Evolutionary conservation across 1,140 invertebrate species (phyloP), one percentile per base, ranked within the genome.

Genomic region (Aphaenogaster floridana): DNA sequence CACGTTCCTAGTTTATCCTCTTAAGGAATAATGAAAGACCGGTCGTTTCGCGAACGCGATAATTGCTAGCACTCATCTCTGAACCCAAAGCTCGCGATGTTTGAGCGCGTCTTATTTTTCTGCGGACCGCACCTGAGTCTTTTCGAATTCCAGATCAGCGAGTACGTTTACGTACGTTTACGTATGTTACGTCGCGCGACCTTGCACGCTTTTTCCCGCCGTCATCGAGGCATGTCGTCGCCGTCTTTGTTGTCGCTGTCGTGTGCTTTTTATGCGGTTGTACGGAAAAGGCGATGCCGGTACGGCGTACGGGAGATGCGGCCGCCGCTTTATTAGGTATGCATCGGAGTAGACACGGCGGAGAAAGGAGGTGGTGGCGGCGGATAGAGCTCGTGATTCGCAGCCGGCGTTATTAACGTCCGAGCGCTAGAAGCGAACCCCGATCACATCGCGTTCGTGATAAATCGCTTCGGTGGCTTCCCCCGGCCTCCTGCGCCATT

Each of bases 381-480:
- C n/a, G 72, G 66, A 91, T 89, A 91, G 91, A 86, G 90, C 90
- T 88, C 78, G 88, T 88, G 88, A 91, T 91, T 91, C 90, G 88
- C 90, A 72, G 92, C 87, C 90, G 89, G 90, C 90, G 93, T 95
- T 95, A 95, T 95, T 94, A 95, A 95, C 93, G 93, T 94, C 92
- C 91, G 45, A 93, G 91, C 90, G 92, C 93, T 93, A 91, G 92
- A 91, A 93, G 93, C 94, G 90, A 94, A 91, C 91, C 88, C 93
- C 93, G 94, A 95, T 95, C 94, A 94, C 94, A 94, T 95, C 94
- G 93, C 89, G 88, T 94, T 94, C 92, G 92, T 95, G 94, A 95
- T 95, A 94, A 95, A 95, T 95, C 93, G 94, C 93, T 94, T 89
- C 93, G 88, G 92, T 93, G 91, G 93, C 92, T 93, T 92, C 89